Percentiles rank a stretch among this genome's conserved stretches.
Evolutionary conservation across 2,113 vertebrate species (phyloP).

Genomic region (Engystomops pustulosus): DNA sequence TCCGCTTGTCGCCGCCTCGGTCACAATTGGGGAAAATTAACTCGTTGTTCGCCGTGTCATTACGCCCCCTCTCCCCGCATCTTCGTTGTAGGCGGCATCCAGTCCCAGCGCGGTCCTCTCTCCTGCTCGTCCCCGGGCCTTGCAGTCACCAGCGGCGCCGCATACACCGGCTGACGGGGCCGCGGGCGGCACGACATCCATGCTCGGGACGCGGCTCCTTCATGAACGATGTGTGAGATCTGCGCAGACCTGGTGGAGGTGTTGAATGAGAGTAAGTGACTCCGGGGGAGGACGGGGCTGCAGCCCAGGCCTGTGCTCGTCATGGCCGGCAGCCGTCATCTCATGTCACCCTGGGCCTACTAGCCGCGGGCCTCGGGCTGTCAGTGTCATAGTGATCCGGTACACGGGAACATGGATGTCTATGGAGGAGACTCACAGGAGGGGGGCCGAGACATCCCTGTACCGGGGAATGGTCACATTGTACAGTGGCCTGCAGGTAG

Average conservation of each 20-base stretch:
- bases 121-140: conserved; percentile 73
- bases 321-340: too few species aligned
- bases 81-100: conserved; percentile 71
- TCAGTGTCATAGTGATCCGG: neutral
- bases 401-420: too few species aligned
- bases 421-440: too few species aligned
- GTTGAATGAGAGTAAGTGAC: conserved; percentile 96
- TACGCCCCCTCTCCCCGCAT: conserved; percentile 64
- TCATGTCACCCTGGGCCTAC: conserved; percentile 1
- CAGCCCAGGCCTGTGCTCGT: neutral
- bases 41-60: conserved; percentile 60
- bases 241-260: conserved; percentile 99
- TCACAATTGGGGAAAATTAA: conserved; percentile 60
- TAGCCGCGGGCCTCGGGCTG: conserved; percentile 15
- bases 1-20: conserved; percentile 67
- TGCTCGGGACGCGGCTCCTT: conserved; percentile 82
- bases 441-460: too few species aligned
- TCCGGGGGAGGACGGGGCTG: neutral
- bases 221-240: conserved; percentile 98
- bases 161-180: conserved; percentile 72
- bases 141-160: conserved; percentile 71
- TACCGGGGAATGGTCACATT: too few species aligned
- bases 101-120: conserved; percentile 64
- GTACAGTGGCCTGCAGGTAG: too few species aligned
- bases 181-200: conserved; percentile 66